Evolutionary conservation across 2,797 vertebrate species (phyloP).

Genomic region (Mormyrops attenuatus): DNA sequence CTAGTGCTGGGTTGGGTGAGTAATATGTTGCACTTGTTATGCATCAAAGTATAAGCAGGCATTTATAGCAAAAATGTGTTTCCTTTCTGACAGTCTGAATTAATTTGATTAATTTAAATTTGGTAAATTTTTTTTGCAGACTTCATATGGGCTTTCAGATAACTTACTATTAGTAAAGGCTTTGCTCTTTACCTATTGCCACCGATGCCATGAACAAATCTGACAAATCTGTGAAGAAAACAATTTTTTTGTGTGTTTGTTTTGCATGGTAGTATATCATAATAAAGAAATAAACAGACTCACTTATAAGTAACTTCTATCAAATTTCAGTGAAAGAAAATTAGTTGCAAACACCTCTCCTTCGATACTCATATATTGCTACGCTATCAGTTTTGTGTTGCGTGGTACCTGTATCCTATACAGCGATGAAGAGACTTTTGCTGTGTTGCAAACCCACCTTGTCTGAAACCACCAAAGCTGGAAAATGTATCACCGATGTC

Average conservation of each 20-base stretch:
- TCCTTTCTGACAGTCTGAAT: neutral
- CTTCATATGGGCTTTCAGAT: neutral
- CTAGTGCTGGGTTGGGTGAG: neutral
- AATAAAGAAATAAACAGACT: neutral
- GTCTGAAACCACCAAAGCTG: conserved; percentile 30
- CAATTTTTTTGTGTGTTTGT: neutral
- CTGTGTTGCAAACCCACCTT: conserved; percentile 43
- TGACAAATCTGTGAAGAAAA: neutral
- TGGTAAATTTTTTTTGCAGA: neutral
- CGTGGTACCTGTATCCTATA: neutral
- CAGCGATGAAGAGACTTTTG: neutral
- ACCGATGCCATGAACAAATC: neutral
- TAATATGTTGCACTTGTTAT: neutral
- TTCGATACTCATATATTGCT: neutral
- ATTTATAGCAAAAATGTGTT: neutral
- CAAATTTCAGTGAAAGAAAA: neutral
- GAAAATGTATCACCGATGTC: neutral
- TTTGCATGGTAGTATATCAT: neutral
- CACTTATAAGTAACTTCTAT: neutral
- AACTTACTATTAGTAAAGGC: neutral
- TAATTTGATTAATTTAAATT: neutral
- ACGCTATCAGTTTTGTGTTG: neutral
- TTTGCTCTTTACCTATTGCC: neutral
- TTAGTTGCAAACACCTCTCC: neutral
- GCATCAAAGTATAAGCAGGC: neutral